Evolutionary conservation across 2,797 vertebrate species (phyloP).

Genomic region (Aphelocoma californica): DNA sequence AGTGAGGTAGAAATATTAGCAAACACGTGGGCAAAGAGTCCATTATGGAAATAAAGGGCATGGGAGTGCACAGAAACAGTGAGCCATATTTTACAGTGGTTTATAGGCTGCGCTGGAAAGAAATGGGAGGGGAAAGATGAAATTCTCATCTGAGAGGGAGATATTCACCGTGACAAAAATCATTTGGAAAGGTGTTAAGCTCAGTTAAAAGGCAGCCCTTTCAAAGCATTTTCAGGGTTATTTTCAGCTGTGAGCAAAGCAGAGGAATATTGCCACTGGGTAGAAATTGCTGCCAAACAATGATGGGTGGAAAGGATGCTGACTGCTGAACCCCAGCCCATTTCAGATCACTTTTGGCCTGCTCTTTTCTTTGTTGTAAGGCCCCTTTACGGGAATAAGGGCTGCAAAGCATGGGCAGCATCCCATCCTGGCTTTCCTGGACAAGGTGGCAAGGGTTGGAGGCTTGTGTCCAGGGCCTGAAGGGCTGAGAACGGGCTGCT

Average conservation of each 20-base stretch:
- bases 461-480: background rate
- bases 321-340: background rate
- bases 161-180: background rate
- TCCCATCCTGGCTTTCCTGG: background rate
- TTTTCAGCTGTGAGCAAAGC: slow-evolving; percentile 53
- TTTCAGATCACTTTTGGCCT: slow-evolving; percentile 19
- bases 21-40: background rate
- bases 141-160: background rate
- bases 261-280: slow-evolving; percentile 7
- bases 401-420: background rate
- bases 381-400: background rate
- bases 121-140: background rate
- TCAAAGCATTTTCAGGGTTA: slow-evolving; percentile 21
- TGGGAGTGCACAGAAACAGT: slow-evolving; percentile 1
- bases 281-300: slow-evolving; percentile 41
- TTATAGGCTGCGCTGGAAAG: background rate
- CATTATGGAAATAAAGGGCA: slow-evolving; percentile 52
- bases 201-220: slow-evolving; percentile 49
- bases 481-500: background rate
- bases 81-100: background rate
- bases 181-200: slow-evolving; percentile 27
- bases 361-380: background rate
- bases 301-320: background rate
- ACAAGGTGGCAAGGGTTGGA: background rate
- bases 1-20: slow-evolving; percentile 40